These are phyloP conservation scores for Myiozetetes cayanensis DNA, from an alignment of 2,113 vertebrate species.

Conservation along the genomic window DNA sequence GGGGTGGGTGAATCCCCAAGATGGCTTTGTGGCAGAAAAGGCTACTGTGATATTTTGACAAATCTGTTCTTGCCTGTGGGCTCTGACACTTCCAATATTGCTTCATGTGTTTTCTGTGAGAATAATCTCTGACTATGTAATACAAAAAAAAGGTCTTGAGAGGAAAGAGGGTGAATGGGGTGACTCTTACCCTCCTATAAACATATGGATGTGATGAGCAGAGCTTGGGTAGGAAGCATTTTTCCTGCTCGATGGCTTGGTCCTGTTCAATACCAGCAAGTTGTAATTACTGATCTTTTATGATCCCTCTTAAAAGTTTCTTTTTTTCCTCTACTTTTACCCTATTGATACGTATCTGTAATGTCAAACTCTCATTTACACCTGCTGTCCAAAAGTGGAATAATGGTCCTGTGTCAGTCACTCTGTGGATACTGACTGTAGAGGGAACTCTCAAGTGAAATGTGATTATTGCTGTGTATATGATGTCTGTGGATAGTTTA, in stretches of 20 bases:
- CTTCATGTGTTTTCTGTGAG: not conserved
- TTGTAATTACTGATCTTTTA: not conserved
- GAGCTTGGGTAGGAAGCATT: not conserved
- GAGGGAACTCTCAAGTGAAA: not conserved
- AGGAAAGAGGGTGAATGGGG: not conserved
- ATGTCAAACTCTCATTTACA: not conserved
- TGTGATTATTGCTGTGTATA: not conserved
- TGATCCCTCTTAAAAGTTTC: not conserved
- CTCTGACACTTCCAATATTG: not conserved
- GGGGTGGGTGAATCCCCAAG: not conserved
- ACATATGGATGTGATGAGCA: not conserved
- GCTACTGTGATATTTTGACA: not conserved
- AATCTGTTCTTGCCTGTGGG: not conserved
- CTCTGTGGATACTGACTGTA: not conserved
- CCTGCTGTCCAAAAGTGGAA: not conserved
- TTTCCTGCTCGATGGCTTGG: not conserved
- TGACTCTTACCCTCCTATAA: not conserved
- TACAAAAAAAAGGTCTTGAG: not conserved
- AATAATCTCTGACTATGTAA: not conserved
- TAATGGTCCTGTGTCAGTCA: not conserved
- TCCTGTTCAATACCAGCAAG: not conserved
- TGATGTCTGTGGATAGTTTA: not conserved
- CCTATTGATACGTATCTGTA: not conserved
- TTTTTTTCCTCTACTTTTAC: not conserved
- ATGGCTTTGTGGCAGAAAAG: slow-evolving; percentile 2